Percentiles rank a stretch among this genome's conserved stretches.
Evolutionary conservation across 1,140 invertebrate species (phyloP).

Genomic region (Macrosteles quadrilineatus): DNA sequence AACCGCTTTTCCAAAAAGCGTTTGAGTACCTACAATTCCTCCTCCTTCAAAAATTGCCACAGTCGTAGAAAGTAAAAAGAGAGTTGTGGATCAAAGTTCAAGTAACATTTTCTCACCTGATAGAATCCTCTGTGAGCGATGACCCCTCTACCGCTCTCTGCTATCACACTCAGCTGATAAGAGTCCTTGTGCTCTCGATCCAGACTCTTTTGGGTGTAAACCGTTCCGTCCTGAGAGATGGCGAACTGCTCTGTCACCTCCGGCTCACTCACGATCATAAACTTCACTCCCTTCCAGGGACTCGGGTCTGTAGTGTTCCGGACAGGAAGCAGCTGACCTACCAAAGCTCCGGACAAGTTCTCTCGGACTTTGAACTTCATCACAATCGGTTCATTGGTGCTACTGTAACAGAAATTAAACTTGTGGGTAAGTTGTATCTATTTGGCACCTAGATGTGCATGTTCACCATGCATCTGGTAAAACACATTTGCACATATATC

Average conservation of each 20-base stretch:
- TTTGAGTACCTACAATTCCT: too few species aligned
- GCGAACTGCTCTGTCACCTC: conserved; percentile 74
- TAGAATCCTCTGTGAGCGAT: conserved; percentile 28
- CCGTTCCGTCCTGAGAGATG: conserved; percentile 73
- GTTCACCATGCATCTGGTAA: not conserved
- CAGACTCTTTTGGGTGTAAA: conserved; percentile 71
- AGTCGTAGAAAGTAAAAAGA: too few species aligned
- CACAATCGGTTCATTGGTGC: conserved; percentile 58
- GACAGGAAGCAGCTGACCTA: conserved; percentile 65
- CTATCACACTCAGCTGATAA: conserved; percentile 78
- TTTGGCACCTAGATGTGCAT: not conserved
- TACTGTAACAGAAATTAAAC: not conserved
- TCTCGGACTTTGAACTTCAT: conserved; percentile 76
- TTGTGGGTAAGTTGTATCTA: too few species aligned
- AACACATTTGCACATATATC: too few species aligned
- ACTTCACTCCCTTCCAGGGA: conserved; percentile 55
- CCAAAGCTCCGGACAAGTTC: conserved; percentile 71
- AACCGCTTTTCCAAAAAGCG: too few species aligned
- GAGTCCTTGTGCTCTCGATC: conserved; percentile 73
- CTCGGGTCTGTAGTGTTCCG: conserved; percentile 33
- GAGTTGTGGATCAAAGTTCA: too few species aligned
- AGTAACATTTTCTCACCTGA: conserved; percentile 27
- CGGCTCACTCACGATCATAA: conserved; percentile 76
- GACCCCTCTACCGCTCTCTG: conserved; percentile 65
- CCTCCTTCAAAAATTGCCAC: too few species aligned